Evolutionary conservation across 2,113 vertebrate species (phyloP), one percentile per base, ranked within the genome.

Genomic region (Corynorhinus townsendii): DNA sequence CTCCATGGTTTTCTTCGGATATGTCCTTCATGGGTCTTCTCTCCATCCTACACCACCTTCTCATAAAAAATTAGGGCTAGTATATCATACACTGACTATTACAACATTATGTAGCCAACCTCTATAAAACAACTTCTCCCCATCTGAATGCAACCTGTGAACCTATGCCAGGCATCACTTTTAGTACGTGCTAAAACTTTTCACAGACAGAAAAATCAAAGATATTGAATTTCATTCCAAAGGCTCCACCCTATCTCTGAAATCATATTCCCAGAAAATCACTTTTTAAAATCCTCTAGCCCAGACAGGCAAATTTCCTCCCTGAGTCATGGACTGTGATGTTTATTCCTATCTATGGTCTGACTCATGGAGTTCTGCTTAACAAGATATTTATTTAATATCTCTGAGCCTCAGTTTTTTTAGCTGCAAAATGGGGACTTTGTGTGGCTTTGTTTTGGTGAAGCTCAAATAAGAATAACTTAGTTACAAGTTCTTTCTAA

Each of bases 401-500:
- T 88, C 24, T 66, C 56, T 62, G 35, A 59, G n/a, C 45, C 38
- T 87, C 72, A 30, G 20, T 52, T 88, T 81, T 19, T 62, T 88
- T 47, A 38, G 24, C 54, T 43, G 0, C 59, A 95, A 92, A 83
- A 49, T 33, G 52, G 77, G 33, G 17, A 64, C 33, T 64, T 83
- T 83, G 56, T 45, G 11, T 10, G 17, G 28, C 35, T 59, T 62
- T 64, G 17, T 38, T 93, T 90, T 52, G 30, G 16, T 56, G 22
- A 68, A 43, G 28, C 5, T 79, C 47, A 45, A 79, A 54, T 52
- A 89, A 83, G 73, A 95, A 90, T 86, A 43, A 45, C n/a, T 84
- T 45, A 90, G 16, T 49, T 88, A 22, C 4, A 91, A 91, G 30
- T 62, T 94, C 59, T 86, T 90, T 79, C 59, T 95, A 90, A 94